A percentile compares a stretch with the other conserved stretches of the same genome.
These are phyloP conservation scores for Pseudomyrmex cubaensis DNA, from an alignment of 1,140 invertebrate genomes.

Conservation along the genomic window DNA sequence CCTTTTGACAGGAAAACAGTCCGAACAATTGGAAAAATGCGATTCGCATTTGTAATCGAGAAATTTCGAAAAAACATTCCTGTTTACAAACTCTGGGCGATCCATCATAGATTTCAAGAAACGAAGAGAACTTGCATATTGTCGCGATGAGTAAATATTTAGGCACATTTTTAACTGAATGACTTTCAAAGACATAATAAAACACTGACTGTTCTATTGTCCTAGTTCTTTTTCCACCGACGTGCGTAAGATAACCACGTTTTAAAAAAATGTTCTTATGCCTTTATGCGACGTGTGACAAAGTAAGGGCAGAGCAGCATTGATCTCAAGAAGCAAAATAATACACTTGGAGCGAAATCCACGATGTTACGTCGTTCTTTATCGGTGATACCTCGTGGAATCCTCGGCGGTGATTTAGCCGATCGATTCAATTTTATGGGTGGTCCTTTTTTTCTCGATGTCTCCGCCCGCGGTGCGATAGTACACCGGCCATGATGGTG, in stretches of 20 bases:
- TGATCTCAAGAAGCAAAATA: constrained; percentile 21
- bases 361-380: constrained; percentile 34
- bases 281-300: constrained; percentile 7
- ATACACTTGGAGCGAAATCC: constrained; percentile 32
- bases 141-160: no score
- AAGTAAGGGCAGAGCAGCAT: constrained; percentile 16
- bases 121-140: no score
- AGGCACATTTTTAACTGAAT: not conserved
- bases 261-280: not conserved
- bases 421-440: constrained; percentile 74
- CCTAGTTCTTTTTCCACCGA: not conserved
- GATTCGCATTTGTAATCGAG: not conserved
- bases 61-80: not conserved
- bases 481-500: constrained; percentile 12
- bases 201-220: not conserved
- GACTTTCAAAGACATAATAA: not conserved
- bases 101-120: not conserved
- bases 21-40: not conserved
- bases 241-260: not conserved
- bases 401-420: constrained; percentile 72
- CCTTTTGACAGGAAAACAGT: not conserved
- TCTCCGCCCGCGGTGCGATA: constrained; percentile 3
- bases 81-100: not conserved
- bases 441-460: constrained; percentile 40
- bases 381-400: constrained; percentile 50